Base-by-base conservation (phyloP, 2,797 vertebrate genomes). In the Fistularia tabacaria region DNA sequence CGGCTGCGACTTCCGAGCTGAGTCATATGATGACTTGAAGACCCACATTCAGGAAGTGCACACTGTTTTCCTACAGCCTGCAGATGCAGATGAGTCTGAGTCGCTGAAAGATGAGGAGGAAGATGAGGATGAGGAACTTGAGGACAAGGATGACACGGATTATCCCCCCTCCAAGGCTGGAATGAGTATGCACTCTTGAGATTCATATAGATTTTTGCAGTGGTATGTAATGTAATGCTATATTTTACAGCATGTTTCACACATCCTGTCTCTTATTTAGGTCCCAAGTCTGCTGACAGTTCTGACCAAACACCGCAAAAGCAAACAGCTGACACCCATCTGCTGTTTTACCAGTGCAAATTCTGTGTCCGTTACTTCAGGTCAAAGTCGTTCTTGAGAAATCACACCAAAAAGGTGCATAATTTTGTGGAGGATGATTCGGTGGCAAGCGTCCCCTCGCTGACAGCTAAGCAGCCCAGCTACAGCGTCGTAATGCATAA, bases 291-390 rank as follows among this genome's bases (percentile, higher is more conserved):
- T 68, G 82, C 86, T 60, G 91, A 93, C 52, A 88, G 77, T 80
- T 92, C 93, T 79, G 94, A 89, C 84, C 87, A 92, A 84, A 83
- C 84, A 67, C 87, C 91, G 83, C 83, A 94, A 90, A 88, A 79
- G 69, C 76, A 69, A 87, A 90, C 93, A 72, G 83, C 93, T 71
- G 96, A 87, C 68, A 83, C 82, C 50, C 83, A 80, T 59, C 63
- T 82, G 84, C 94, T 92, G 52, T 99, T 98, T 93, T 98, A 97
- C 82, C 95, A 99, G 83, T 99, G 97, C 92, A 98, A 97, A 80
- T 98, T 94, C 87, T 99, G 97, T 60, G 90, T 99, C 78, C 96
- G 95, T 82, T 99, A 98, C 88, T 99, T 99, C 89, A 92, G 95
- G 87, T 98, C 96, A 25, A 97, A 98, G 90, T 93, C 93, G 52